Evolutionary conservation across 2,888 invertebrate genomes (phyloP).

Genomic region (Odiellus spinosus): DNA sequence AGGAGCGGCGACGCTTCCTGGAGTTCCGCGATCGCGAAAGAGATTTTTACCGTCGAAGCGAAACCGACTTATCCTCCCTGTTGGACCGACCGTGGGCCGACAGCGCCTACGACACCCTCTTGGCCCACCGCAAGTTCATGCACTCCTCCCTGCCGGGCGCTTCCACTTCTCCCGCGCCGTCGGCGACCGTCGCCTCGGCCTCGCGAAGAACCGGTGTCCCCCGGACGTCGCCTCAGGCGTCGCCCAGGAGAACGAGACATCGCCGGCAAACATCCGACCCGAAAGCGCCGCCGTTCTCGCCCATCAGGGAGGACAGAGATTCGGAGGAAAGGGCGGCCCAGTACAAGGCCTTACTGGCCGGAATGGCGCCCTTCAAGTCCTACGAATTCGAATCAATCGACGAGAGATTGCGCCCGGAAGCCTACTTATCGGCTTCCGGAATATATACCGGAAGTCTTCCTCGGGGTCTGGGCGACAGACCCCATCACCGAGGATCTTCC

Average conservation of each 20-base stretch:
- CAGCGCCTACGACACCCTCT: not conserved
- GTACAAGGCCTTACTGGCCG: constrained; percentile 4
- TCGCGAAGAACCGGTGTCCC: constrained; percentile 15
- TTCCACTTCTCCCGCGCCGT: not conserved
- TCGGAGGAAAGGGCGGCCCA: constrained; percentile 29
- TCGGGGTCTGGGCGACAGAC: not conserved
- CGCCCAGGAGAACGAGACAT: constrained; percentile 30
- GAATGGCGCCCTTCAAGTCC: constrained; percentile 30
- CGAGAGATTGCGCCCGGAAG: constrained; percentile 23
- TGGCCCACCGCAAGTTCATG: constrained; percentile 5
- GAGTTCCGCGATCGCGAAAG: constrained; percentile 6
- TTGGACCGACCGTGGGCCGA: constrained; percentile 12
- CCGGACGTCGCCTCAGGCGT: constrained; percentile 27
- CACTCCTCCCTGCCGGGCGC: not conserved
- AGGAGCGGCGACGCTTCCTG: constrained; percentile 16
- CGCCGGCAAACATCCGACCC: constrained; percentile 40
- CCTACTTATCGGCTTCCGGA: constrained; percentile 4
- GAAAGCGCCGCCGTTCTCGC: constrained; percentile 37
- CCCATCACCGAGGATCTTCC: constrained; percentile 10
- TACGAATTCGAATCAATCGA: constrained; percentile 34
- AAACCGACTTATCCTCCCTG: constrained; percentile 15
- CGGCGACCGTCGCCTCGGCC: not conserved
- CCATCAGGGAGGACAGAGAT: constrained; percentile 36
- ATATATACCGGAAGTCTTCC: constrained; percentile 2
- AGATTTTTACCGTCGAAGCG: constrained; percentile 3